Conservation (phyloP, 1,140 invertebrate species). For the Oscheius sp. region DNA sequence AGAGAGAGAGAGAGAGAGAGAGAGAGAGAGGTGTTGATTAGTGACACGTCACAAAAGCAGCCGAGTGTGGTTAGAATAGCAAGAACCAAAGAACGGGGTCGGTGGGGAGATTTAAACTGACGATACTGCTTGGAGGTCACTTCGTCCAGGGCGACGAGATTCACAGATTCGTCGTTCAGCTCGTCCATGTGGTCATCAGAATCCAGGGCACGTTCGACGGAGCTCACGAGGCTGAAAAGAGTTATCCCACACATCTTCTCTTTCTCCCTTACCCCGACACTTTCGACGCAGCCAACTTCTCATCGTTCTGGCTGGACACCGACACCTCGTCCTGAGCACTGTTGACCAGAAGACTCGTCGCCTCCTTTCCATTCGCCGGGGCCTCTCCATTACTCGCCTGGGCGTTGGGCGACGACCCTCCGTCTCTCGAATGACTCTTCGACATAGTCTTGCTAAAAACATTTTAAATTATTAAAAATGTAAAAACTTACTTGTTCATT, state of each 20-base stretch:
- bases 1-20: no score
- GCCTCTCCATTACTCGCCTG: conserved; percentile 1
- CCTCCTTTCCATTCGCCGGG: no score
- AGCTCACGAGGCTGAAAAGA: conserved; percentile 2
- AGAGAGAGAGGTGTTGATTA: neutral
- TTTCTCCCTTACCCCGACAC: neutral
- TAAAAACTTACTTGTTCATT: conserved; percentile 15
- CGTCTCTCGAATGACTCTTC: conserved; percentile 2
- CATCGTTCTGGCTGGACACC: neutral
- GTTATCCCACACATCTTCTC: neutral
- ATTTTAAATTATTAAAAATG: neutral
- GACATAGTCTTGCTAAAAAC: neutral
- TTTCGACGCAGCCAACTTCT: conserved; percentile 10
- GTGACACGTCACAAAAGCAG: no score
- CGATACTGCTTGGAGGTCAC: conserved; percentile 18
- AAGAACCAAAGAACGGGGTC: neutral
- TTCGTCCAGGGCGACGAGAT: conserved; percentile 55
- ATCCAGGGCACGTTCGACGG: conserved; percentile 14
- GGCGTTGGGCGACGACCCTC: neutral
- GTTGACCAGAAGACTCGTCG: no score
- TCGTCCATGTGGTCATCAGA: conserved; percentile 47
- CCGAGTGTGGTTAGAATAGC: no score
- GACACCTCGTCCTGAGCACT: neutral
- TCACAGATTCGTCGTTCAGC: conserved; percentile 51
- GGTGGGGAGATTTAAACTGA: neutral